Evolutionary conservation across 2,888 invertebrate genomes (phyloP), one percentile per base, ranked within the genome.

Genomic region (Monopis laevigella): DNA sequence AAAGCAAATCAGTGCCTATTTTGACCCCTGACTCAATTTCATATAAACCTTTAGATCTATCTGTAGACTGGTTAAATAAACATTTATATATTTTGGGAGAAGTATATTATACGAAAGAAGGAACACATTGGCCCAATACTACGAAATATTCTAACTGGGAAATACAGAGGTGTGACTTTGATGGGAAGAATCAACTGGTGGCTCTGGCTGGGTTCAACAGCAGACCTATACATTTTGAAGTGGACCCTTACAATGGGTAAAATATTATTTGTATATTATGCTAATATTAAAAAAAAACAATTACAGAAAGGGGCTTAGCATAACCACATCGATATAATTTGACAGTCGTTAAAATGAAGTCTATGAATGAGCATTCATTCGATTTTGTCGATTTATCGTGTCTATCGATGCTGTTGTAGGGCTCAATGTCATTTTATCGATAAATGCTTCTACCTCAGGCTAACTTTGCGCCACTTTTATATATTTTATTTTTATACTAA

Each of bases 181-280:
- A 89, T 55, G 92, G 93, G 0, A 83, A 82, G 49, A 84, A 86
- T 42, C 75, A 89, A 46, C 84, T 87, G 6, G 85, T 89, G 0
- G 88, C 92, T 1, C 73, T 89, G 44, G 86, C 88, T 8, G 89
- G 88, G 0, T 82, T 94, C 42, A 81, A 82, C 40, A 83, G 84
- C 3, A 84, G 86, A 51, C 91, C 95, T 0, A 83, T 86, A 42
- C 91, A 93, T 55, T 85, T 97, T 50, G 90, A 93, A 73, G 91
- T 95, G 0, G 97, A 97, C 77, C 93, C 97, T 21, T 88, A 92
- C 55, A 96, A 96, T 64, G 97, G 96, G 85, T 90, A 67, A n/a
- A n/a, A n/a, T n/a, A n/a, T n/a, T n/a, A n/a, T n/a, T n/a, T n/a
- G n/a, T n/a, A n/a, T n/a, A n/a, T n/a, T n/a, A n/a, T n/a, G n/a